A percentile compares a stretch with the other conserved stretches of the same genome.
These are phyloP conservation scores for Squalus acanthias DNA, from an alignment of 2,797 vertebrate species.

Conservation along the genomic window DNA sequence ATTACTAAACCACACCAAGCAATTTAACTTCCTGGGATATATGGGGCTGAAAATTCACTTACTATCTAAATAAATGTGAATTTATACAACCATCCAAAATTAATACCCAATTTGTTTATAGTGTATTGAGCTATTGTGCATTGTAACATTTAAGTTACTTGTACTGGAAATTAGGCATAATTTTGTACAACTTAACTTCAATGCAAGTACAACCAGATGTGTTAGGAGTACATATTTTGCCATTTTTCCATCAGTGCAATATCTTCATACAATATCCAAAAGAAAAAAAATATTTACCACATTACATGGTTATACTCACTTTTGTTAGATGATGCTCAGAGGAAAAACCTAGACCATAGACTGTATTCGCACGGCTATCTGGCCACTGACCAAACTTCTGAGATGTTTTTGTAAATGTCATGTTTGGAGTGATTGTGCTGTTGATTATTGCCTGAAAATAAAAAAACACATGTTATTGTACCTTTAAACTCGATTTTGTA, in stretches of 20 bases:
- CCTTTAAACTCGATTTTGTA: neutral
- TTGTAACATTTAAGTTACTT: neutral
- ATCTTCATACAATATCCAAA: neutral
- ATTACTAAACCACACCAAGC: neutral
- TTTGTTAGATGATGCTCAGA: constrained; percentile 93
- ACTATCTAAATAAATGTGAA: neutral
- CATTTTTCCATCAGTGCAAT: neutral
- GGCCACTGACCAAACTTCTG: constrained; percentile 99
- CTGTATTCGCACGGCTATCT: constrained; percentile 93
- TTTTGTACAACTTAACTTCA: neutral
- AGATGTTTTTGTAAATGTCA: constrained; percentile 98
- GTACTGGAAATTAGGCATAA: neutral
- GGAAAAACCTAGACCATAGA: constrained; percentile 95
- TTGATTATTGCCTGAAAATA: constrained; percentile 93
- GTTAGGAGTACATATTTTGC: neutral
- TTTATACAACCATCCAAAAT: neutral
- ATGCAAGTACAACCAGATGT: neutral
- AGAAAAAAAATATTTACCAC: neutral
- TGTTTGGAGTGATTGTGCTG: constrained; percentile 98
- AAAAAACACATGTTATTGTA: constrained; percentile 31
- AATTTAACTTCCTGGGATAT: neutral
- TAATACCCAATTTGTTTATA: neutral
- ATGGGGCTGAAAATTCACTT: neutral
- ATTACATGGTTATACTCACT: constrained; percentile 55
- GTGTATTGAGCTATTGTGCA: neutral